phyloP scores from a whole-genome alignment of 2,113 vertebrate species.

The Puntigrus tetrazona region DNA sequence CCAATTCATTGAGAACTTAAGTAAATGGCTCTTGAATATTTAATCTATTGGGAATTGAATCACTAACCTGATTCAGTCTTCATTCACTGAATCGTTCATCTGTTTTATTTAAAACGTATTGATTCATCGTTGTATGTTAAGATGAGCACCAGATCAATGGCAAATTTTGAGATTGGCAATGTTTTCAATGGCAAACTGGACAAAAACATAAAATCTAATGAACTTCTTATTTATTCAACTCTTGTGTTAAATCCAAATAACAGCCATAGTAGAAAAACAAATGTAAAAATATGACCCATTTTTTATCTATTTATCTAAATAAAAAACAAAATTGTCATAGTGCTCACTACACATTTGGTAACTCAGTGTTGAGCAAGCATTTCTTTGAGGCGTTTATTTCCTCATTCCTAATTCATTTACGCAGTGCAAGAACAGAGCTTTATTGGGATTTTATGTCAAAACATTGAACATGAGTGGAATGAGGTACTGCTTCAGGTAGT shows the following conservation, averaged over 20 bases:
- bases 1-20: background rate
- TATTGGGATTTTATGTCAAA: conserved; percentile 20
- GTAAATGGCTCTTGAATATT: background rate
- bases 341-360: background rate
- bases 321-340: background rate
- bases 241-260: background rate
- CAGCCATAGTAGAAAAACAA: background rate
- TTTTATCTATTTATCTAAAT: background rate
- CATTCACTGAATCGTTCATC: background rate
- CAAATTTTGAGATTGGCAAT: no score
- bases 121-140: background rate
- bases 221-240: background rate
- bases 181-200: background rate
- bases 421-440: conserved; percentile 5
- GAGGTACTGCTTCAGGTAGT: conserved; percentile 36
- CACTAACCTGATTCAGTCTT: background rate
- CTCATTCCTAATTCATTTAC: background rate
- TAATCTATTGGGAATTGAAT: background rate
- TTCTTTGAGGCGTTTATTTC: background rate
- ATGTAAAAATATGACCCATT: background rate
- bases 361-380: background rate
- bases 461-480: background rate
- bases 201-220: background rate
- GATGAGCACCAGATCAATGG: no score
- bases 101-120: background rate